phyloP scores from a whole-genome alignment of 2,797 vertebrate genomes.

The Falco rusticolus region DNA sequence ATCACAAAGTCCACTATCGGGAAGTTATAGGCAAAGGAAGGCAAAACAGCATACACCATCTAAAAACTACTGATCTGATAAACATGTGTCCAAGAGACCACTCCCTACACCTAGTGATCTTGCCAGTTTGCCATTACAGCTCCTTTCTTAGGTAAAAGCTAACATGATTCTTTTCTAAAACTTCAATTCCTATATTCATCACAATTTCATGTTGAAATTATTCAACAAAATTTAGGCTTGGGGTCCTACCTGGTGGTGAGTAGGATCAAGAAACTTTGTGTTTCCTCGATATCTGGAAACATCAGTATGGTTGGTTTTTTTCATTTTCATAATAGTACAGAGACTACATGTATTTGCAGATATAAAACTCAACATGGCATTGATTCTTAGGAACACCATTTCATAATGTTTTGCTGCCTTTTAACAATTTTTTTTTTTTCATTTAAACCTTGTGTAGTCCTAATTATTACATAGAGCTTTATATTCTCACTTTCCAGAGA shows the following conservation, averaged over 20 bases:
- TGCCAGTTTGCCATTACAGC: not conserved
- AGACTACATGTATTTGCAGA: not conserved
- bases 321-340: not conserved
- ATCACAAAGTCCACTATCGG: not conserved
- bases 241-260: not conserved
- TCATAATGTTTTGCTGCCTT: not conserved
- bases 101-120: not conserved
- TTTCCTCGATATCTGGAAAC: not conserved
- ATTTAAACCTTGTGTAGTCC: not conserved
- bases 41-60: not conserved
- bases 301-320: rapidly evolving
- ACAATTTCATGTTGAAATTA: not conserved
- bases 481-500: not conserved
- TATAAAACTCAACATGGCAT: not conserved
- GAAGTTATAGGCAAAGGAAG: not conserved
- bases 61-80: not conserved
- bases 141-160: not conserved
- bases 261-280: not conserved
- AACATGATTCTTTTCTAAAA: not conserved
- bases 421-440: not conserved
- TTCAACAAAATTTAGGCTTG: not conserved
- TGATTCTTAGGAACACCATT: not conserved
- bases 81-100: not conserved
- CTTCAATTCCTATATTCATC: not conserved
- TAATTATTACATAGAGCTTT: not conserved